Conservation (phyloP, 64 coral and sea anemone genomes). For the Stylophora pistillata region DNA sequence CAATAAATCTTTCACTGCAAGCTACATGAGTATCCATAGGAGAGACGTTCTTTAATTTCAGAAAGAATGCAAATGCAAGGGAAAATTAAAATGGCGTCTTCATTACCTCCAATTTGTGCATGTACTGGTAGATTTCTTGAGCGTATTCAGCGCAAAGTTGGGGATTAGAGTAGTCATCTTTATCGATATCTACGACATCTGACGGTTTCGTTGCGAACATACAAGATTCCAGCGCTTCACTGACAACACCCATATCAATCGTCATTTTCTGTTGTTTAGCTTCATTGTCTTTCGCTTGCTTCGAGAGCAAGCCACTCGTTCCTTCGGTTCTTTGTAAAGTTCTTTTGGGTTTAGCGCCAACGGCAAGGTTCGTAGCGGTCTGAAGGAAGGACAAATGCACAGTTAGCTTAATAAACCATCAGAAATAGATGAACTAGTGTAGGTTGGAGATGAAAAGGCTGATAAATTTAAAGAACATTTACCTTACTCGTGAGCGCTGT, state of each 20-base stretch:
- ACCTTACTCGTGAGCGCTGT: slow-evolving; percentile 26
- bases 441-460: too few species aligned
- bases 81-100: not conserved
- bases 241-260: slow-evolving; percentile 79
- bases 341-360: slow-evolving; percentile 20
- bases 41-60: not conserved
- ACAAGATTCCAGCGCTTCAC: slow-evolving; percentile 77
- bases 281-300: slow-evolving; percentile 53
- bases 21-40: not conserved
- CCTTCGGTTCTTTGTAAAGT: slow-evolving; percentile 48
- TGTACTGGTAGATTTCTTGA: slow-evolving; percentile 85
- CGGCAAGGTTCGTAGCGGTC: slow-evolving; percentile 3
- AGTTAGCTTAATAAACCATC: not conserved
- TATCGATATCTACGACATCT: slow-evolving; percentile 82
- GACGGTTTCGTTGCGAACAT: slow-evolving; percentile 5
- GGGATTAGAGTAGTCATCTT: slow-evolving; percentile 83
- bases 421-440: not conserved
- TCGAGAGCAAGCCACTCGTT: slow-evolving; percentile 36
- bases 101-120: slow-evolving; percentile 83
- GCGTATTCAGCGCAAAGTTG: slow-evolving; percentile 96
- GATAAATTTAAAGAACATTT: not conserved
- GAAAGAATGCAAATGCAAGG: not conserved
- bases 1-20: not conserved
- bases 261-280: slow-evolving; percentile 21
- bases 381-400: not conserved